Percentiles rank a stretch among this genome's conserved stretches.
Conservation (phyloP, 2,888 invertebrate genomes). For the Lagria hirta region DNA sequence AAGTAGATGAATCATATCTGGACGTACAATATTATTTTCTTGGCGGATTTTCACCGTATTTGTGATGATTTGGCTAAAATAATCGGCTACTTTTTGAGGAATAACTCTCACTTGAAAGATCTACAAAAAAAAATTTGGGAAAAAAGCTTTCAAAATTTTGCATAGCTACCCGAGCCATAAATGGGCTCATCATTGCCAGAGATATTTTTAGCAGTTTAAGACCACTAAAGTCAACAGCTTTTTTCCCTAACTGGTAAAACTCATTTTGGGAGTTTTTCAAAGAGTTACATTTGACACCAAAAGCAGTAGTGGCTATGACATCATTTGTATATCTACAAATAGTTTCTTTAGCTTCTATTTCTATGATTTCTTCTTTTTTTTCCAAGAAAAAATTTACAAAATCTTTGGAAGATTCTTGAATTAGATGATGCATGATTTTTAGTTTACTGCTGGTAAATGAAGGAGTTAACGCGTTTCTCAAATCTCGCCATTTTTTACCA, state of each 20-base stretch:
- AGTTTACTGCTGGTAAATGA: slow-evolving; percentile 56
- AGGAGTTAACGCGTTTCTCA: slow-evolving; percentile 54
- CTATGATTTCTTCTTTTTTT: slow-evolving; percentile 15
- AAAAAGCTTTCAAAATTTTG: too few species aligned
- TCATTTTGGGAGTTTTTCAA: slow-evolving; percentile 55
- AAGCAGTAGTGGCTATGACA: slow-evolving; percentile 57
- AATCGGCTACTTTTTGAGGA: not conserved
- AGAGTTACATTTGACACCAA: slow-evolving; percentile 58
- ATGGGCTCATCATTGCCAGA: too few species aligned
- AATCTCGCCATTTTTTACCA: slow-evolving; percentile 43
- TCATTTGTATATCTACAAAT: slow-evolving; percentile 55
- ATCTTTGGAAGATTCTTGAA: slow-evolving; percentile 45
- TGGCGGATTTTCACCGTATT: slow-evolving; percentile 27
- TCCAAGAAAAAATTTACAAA: slow-evolving; percentile 26
- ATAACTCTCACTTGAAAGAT: slow-evolving; percentile 12
- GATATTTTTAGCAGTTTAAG: slow-evolving; percentile 7
- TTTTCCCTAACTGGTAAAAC: slow-evolving; percentile 57
- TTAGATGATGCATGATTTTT: slow-evolving; percentile 53
- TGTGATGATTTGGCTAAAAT: not conserved
- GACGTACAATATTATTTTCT: slow-evolving; percentile 41
- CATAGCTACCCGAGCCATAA: too few species aligned
- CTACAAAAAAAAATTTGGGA: too few species aligned
- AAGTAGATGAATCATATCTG: slow-evolving; percentile 49
- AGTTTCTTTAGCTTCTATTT: slow-evolving; percentile 53
- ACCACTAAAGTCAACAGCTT: slow-evolving; percentile 48